Evolutionary conservation across 2,113 vertebrate genomes (phyloP), one percentile per base, ranked within the genome.

Genomic region (Erythrocebus patas): DNA sequence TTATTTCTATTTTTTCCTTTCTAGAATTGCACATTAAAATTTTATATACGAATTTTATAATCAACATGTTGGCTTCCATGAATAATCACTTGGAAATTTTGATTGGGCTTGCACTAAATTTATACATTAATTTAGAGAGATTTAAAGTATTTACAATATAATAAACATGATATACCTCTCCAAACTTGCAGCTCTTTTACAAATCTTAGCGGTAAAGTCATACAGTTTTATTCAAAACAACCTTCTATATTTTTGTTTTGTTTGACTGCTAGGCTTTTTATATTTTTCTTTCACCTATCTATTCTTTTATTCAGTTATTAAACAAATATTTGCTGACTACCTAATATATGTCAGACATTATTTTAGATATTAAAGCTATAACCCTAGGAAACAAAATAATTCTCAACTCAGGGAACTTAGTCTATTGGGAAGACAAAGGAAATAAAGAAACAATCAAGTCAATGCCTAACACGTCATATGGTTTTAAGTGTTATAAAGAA

Each of bases 21-120:
- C 61, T 85, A 80, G 64, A 91, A 85, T 55, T 72, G 8, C 32
- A 92, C 55, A 95, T 92, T 89, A 95, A 95, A 93, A 72, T 88
- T 91, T 68, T 70, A 81, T 50, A 64, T 2, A 50, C 59, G 18
- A 73, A 91, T 95, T 93, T 84, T 93, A 95, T 48, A 70, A 64
- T 76, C 72, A 78, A 76, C n/a, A 7, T 27, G 10, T 95, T 86
- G 30, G 38, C 27, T 82, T 92, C 30, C 59, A 73, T 81, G n/a
- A 92, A 85, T 89, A 95, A 64, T 89, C 13, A 57, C 48, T 70
- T 87, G 76, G 59, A 93, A 91, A 87, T 64, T 83, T 48, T 87
- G n/a, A 68, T 80, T 85, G 35, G 8, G 6, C 2, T 55, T 59
- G 5, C 32, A 32, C 3, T 76, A 22, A 76, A 38, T 85, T 72